phyloP scores from a whole-genome alignment of 2,113 vertebrate species.

The Sinocyclocheilus anshuiensis region DNA sequence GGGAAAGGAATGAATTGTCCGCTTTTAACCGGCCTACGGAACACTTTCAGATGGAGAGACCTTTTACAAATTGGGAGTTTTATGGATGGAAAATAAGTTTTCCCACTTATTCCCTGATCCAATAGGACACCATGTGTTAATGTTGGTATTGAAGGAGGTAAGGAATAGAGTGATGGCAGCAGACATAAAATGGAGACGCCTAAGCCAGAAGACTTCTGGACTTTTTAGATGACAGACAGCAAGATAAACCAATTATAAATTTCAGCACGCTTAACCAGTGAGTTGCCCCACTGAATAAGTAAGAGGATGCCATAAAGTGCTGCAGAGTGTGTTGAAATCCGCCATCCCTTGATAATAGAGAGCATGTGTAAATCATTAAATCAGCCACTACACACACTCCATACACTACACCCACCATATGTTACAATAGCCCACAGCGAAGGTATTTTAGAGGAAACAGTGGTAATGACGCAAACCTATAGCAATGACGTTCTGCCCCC shows the following conservation, averaged over 20 bases:
- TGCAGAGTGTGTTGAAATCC: slow-evolving; percentile 47
- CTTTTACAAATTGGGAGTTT: slow-evolving; percentile 55
- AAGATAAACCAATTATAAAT: slow-evolving; percentile 61
- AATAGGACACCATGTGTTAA: slow-evolving; percentile 45
- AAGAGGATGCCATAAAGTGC: slow-evolving; percentile 51
- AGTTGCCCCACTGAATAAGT: slow-evolving; percentile 42
- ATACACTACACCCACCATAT: slow-evolving; percentile 20
- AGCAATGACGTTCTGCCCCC: neutral
- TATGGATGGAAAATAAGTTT: slow-evolving; percentile 67
- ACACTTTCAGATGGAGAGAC: slow-evolving; percentile 63
- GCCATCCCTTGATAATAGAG: slow-evolving; percentile 49
- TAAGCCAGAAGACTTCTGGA: slow-evolving; percentile 35
- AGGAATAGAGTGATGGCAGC: slow-evolving; percentile 41
- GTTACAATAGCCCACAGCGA: slow-evolving; percentile 22
- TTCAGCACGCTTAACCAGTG: slow-evolving; percentile 19
- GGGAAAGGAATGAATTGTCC: slow-evolving; percentile 62
- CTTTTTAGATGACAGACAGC: slow-evolving; percentile 50
- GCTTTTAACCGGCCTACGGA: slow-evolving; percentile 57
- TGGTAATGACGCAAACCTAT: slow-evolving; percentile 49
- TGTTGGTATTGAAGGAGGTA: slow-evolving; percentile 45
- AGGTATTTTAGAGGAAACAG: slow-evolving; percentile 32
- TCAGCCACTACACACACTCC: slow-evolving; percentile 40
- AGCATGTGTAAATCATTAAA: slow-evolving; percentile 62
- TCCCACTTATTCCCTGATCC: slow-evolving; percentile 46
- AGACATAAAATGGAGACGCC: slow-evolving; percentile 42